Base-by-base conservation (phyloP, 1,140 invertebrate genomes). In the Sminthurinus signatus region DNA sequence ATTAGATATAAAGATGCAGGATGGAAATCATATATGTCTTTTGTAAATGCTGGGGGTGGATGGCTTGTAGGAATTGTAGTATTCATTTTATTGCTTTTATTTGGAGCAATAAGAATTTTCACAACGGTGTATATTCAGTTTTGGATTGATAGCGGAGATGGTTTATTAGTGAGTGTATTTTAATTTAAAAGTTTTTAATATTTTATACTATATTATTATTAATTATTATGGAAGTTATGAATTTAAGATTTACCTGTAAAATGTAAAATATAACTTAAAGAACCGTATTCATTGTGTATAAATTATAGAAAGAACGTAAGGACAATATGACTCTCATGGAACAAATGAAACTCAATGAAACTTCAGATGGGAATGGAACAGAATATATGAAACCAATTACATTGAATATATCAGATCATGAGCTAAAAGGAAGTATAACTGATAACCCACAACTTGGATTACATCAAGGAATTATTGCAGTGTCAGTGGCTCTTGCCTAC, bases 101-200 rank as follows among this genome's bases (percentile, higher is more conserved):
- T 75, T 61, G 73, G 68, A 4, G 23, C 72, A 21, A 58, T 69
- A n/a, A 56, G 73, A 39, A 36, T 75, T 36, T 73, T 73, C 42
- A 70, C 69, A 29, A 66, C 68, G 15, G 27, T 76, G 4, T 76
- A 74, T 74, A 66, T 75, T 2, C 72, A 74, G 50, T 36, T 61
- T 10, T 76, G 75, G 75, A 55, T 76, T 14, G 75, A 75, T 72
- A 36, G 50, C 25, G 67, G 71, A 27, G 69, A 71, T 64, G 71
- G 69, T 17, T 15, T 28, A 63, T 54, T 58, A 29, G 71, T 73
- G 54, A 50, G 56, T 59, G n/a, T 15, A 28, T 39, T 29, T 48
- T 2, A 27, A 29, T 5, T 1, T 58, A 10, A 23, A 19, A 25
- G 14, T 8, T 15, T 21, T 21, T n/a, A 43, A 58, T 54, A 10